Evolutionary conservation across 2,113 vertebrate species (phyloP).

Genomic region (Burhinus oedicnemus): DNA sequence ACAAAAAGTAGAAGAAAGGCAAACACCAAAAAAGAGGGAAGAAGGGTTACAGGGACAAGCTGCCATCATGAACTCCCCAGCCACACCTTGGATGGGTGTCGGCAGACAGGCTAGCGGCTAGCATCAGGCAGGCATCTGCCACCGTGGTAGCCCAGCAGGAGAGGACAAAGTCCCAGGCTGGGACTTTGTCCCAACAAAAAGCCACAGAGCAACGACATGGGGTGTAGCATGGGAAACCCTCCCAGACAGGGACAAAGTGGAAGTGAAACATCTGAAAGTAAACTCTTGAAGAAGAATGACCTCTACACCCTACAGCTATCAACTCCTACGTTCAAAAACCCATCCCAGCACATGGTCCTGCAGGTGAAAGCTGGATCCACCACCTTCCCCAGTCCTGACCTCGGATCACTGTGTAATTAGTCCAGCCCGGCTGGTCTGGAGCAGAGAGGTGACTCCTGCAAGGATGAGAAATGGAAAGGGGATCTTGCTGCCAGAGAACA

Average conservation of each 20-base stretch:
- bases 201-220: background rate
- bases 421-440: background rate
- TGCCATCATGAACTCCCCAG: background rate
- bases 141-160: background rate
- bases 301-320: background rate
- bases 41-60: background rate
- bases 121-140: background rate
- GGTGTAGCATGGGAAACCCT: background rate
- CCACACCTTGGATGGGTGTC: background rate
- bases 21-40: background rate
- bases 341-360: background rate
- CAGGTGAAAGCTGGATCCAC: background rate
- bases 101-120: background rate
- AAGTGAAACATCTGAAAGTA: background rate
- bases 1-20: background rate
- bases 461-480: background rate
- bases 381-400: background rate
- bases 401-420: accelerated
- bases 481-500: background rate
- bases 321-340: background rate
- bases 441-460: background rate
- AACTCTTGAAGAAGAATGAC: background rate
- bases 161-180: background rate
- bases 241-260: background rate
- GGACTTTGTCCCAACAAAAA: background rate